A percentile compares a stretch with the other conserved stretches of the same genome.
Evolutionary conservation across 2,888 invertebrate species (phyloP).

Genomic region (Baronia brevicornis): DNA sequence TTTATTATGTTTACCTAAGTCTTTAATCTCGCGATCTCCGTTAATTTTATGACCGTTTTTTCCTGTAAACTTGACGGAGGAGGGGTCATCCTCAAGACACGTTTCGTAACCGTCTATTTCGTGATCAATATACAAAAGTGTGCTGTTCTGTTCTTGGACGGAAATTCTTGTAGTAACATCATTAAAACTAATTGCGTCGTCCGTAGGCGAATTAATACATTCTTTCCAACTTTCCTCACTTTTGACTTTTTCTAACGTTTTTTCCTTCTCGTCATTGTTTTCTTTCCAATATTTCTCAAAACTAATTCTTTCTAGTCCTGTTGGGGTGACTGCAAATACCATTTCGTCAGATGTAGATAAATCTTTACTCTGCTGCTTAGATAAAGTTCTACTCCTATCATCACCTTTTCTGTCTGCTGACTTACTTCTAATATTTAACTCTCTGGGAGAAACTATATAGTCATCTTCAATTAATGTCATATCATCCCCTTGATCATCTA

Average conservation of each 20-base stretch:
- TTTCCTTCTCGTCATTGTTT: constrained; percentile 34
- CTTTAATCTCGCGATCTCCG: constrained; percentile 58
- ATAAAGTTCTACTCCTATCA: constrained; percentile 40
- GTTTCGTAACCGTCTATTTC: constrained; percentile 77
- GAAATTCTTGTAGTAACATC: constrained; percentile 50
- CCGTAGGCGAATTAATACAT: constrained; percentile 50
- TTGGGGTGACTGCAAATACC: constrained; percentile 71
- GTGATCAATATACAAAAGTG: constrained; percentile 64
- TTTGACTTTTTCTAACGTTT: constrained; percentile 44
- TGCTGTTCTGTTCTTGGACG: constrained; percentile 57
- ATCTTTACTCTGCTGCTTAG: constrained; percentile 68
- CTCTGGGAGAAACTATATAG: constrained; percentile 50
- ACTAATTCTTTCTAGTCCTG: constrained; percentile 68
- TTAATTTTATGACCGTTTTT: constrained; percentile 61
- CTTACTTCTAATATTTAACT: constrained; percentile 51
- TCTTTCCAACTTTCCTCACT: constrained; percentile 66
- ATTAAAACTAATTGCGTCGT: constrained; percentile 41
- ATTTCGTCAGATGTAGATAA: constrained; percentile 72
- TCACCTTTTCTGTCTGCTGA: constrained; percentile 38
- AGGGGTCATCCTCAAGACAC: constrained; percentile 76
- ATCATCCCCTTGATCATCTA: constrained; percentile 64
- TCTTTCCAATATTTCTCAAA: constrained; percentile 71
- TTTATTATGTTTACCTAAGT: constrained; percentile 57
- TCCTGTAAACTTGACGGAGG: constrained; percentile 45
- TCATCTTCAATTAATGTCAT: constrained; percentile 71